Evolutionary conservation across 2,113 vertebrate species (phyloP).

Genomic region (Anas platyrhynchos): DNA sequence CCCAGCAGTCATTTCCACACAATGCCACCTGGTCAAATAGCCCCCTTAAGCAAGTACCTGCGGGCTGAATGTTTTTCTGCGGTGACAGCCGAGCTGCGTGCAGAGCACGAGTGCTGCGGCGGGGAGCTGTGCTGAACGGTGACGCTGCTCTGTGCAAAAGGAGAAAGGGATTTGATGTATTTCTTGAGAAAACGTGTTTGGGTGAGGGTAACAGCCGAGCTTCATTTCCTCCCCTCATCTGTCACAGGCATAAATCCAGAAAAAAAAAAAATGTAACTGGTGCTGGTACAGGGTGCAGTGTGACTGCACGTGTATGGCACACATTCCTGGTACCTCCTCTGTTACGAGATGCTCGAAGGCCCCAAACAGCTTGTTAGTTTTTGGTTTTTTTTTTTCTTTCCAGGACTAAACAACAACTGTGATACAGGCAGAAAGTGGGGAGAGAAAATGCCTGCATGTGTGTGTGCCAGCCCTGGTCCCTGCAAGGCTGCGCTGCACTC

Average conservation of each 20-base stretch:
- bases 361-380: background rate
- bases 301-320: background rate
- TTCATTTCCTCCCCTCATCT: background rate
- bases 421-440: background rate
- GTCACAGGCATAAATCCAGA: background rate
- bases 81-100: background rate
- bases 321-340: background rate
- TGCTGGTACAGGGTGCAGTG: background rate
- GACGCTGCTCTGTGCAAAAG: background rate
- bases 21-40: background rate
- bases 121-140: fast-evolving
- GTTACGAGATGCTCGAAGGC: background rate
- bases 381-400: too few relatives aligned
- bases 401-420: background rate
- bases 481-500: background rate
- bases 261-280: background rate
- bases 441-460: background rate
- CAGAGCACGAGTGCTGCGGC: background rate
- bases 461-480: background rate
- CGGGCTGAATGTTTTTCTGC: background rate
- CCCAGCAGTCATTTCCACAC: slow-evolving; percentile 1
- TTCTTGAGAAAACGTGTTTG: background rate
- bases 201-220: background rate
- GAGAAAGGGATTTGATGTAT: background rate
- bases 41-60: slow-evolving; percentile 18